Evolutionary conservation across 2,797 vertebrate genomes (phyloP), one percentile per base, ranked within the genome.

Genomic region (Gobio occitaniae): DNA sequence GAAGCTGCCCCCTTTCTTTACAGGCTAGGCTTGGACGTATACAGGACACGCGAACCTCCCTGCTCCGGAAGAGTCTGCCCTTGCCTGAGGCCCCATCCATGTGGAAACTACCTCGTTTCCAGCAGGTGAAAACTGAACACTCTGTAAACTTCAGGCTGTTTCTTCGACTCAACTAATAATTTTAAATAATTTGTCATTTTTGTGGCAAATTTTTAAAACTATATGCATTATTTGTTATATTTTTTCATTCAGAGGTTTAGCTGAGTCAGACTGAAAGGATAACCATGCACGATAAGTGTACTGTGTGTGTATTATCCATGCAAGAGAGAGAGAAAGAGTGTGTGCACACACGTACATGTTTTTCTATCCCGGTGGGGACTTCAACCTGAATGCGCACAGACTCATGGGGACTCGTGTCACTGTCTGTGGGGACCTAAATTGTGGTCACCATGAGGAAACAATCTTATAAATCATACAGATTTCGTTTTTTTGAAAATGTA

Each of bases 61-160:
- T 94, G 8, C 93, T 97, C 76, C 85, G 96, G 47, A 94, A 92
- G 66, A 89, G 91, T 21, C 93, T 86, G 0, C 93, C 77, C 0
- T 91, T 92, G 0, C 82, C 78, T 41, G 90, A 93, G 78, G 75
- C 89, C 25, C 91, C 93, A 0, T 90, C 94, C 19, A 93, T 93
- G 74, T 96, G 96, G 96, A 95, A 93, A 29, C 89, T 94, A 38
- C 93, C 93, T 0, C 91, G 72, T 78, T 95, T 95, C 4, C 93
- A 95, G 89, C 95, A 96, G 95, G 96, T 97, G 50, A 76, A 61
- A 38, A 19, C 6, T 52, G 2, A 3, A 32, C 38, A 59, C 36
- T 25, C 52, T 59, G 11, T 38, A 56, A 12, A 10, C 29, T 36
- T 29, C 10, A 61, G 3, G 17, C 50, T 19, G 41, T 52, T 32